These are phyloP conservation scores for Polypterus bichir DNA, from an alignment of 2,113 vertebrate genomes.

Conservation along the genomic window DNA sequence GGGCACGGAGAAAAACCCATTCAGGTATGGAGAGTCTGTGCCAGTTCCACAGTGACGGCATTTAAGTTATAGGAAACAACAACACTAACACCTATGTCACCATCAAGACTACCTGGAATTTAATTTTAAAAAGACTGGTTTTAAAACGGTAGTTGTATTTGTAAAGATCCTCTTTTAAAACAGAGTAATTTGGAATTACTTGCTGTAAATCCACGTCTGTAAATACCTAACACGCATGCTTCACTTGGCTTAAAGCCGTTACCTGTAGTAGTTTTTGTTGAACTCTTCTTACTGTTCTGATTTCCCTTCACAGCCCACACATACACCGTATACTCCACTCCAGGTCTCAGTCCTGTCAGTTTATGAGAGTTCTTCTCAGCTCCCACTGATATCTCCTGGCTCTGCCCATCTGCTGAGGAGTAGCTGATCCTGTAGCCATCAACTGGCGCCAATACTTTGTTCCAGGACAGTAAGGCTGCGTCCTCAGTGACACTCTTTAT, in stretches of 20 bases:
- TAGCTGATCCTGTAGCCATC: slow-evolving; percentile 37
- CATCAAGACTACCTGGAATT: too few species aligned
- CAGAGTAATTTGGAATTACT: too few species aligned
- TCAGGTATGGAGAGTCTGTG: too few species aligned
- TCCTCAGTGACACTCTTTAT: slow-evolving; percentile 26
- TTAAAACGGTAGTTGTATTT: too few species aligned
- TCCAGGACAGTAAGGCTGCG: slow-evolving; percentile 29
- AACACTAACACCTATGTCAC: too few species aligned
- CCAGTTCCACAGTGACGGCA: too few species aligned
- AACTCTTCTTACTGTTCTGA: slow-evolving; percentile 29
- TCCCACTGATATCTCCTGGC: slow-evolving; percentile 21
- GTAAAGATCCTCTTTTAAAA: too few species aligned
- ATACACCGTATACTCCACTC: slow-evolving; percentile 29
- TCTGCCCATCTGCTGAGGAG: slow-evolving; percentile 23
- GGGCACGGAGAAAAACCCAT: too few species aligned
- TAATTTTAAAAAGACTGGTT: too few species aligned
- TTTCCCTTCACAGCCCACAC: slow-evolving; percentile 38
- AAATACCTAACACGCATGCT: too few species aligned
- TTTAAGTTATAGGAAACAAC: too few species aligned
- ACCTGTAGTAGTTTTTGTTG: slow-evolving; percentile 29
- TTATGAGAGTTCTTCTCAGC: slow-evolving; percentile 19
- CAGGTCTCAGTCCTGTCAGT: slow-evolving; percentile 32
- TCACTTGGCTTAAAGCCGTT: not conserved
- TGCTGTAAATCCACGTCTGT: too few species aligned
- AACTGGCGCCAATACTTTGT: slow-evolving; percentile 23